Evolutionary conservation across 2,797 vertebrate species (phyloP), one percentile per base, ranked within the genome.

Genomic region (Ctenosaura bakeri): DNA sequence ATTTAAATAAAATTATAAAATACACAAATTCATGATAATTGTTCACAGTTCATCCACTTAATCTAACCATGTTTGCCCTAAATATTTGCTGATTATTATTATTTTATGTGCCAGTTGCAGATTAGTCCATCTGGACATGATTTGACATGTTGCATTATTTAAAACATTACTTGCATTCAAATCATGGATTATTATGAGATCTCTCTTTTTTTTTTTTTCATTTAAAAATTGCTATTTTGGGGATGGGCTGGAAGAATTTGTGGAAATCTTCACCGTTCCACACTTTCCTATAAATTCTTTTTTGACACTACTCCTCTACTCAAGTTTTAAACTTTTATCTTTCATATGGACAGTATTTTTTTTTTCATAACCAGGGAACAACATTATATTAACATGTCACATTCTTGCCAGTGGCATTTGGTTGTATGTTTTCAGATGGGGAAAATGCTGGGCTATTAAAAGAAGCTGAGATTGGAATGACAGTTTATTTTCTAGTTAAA

Each of bases 1-100:
- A 54, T 81, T 81, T 78, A 32, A 81, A 56, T 81, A 54, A n/a
- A 56, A 56, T n/a, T n/a, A 81, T 81, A 81, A 81, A 54, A 16
- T 54, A 32, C 4, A 56, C 32, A 79, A 50, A 56, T 14, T 80
- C 13, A 20, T 81, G 56, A 3, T 8, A 10, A 20, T 81, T 56
- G 6, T 56, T 59, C 52, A 54, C 16, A 35, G 10, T 56, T 56
- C 18, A 81, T 81, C 52, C 32, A 81, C 54, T 56, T 42, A 81
- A 81, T 81, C 59, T 81, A 35, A 56, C 38, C 42, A 77, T 22
- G 10, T 35, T 54, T 78, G 4, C 20, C 46, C 24, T 29, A 50
- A 78, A 50, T 78, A 50, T 29, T 50, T 10, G 22, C 10, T 78
- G 10, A 50, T 35, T 32, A 16, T 81, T 59, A 16, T 35, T 81